Base-by-base conservation (phyloP, 2,113 vertebrate genomes). In the Shinisaurus crocodilurus region DNA sequence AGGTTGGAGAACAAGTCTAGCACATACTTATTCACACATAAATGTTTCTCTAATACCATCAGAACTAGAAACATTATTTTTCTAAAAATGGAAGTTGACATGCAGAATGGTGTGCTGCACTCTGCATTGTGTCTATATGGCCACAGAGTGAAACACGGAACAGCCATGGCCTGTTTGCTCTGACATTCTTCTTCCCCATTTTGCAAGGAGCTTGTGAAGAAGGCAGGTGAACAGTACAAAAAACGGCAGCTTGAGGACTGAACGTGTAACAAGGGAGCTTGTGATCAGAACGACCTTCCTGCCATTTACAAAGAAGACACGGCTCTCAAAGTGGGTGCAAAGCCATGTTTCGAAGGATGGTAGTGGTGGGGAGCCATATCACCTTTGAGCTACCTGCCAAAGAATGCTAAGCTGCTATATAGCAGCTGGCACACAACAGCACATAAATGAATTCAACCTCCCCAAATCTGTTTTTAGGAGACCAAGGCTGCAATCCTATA, bases 311-410 rank as follows among this genome's bases (percentile, higher is more conserved):
- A 82, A 70, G 23, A 34, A n/a, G 34, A 69, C 48, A 40, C 43
- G 63, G 43, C 54, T 65, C 81, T 84, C 65, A 89, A 84, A 89
- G 50, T 45, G 65, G n/a, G 37, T 63, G 9, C 40, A 65, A 89
- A 83, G 9, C 10, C 50, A 63, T 34, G 40, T 84, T 83, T 83
- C 13, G 25, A 89, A 18, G 32, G 29, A 90, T 37, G 69, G 20
- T 81, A 45, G 77, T 69, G n/a, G 72, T 63, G n/a, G 76, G 57
- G 54, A 82, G 67, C 79, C n/a, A 6, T 87, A 86, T 92, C 86
- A 75, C 93, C 60, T 91, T 90, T 65, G 75, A 48, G 18, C 89
- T 88, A 32, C 77, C 63, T 50, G 27, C 67, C 65, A 12, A 2
- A n/a, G 50, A 77, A 69, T 79, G 48, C 40, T 90, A 85, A 0